Conservation (phyloP, 2,888 invertebrate genomes). For the Amphipoea oculea region DNA sequence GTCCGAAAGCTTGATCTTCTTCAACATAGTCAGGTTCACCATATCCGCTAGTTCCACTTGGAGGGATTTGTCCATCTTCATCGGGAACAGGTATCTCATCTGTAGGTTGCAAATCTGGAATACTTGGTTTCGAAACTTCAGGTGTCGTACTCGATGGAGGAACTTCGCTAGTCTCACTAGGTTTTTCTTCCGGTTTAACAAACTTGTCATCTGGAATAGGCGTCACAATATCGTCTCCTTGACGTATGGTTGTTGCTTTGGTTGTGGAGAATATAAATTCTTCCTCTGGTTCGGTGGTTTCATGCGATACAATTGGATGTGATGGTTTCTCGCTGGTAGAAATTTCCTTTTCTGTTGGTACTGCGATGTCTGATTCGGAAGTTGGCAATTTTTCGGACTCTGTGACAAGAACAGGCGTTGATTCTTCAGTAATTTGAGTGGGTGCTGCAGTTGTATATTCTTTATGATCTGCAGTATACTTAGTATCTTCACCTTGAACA, state of each 20-base stretch:
- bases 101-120: conserved; percentile 77
- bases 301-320: conserved; percentile 43
- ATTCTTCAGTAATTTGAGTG: conserved; percentile 42
- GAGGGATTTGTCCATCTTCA: conserved; percentile 80
- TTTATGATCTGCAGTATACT: conserved; percentile 32
- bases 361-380: conserved; percentile 44
- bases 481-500: conserved; percentile 19
- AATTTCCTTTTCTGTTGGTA: conserved; percentile 49
- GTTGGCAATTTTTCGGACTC: conserved; percentile 52
- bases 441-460: conserved; percentile 48
- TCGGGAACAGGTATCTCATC: conserved; percentile 81
- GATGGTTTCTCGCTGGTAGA: conserved; percentile 59
- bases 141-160: conserved; percentile 64
- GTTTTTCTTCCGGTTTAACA: conserved; percentile 75
- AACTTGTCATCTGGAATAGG: conserved; percentile 70
- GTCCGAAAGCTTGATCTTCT: conserved; percentile 95
- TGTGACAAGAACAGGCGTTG: conserved; percentile 33
- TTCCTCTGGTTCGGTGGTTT: conserved; percentile 61
- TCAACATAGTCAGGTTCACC: conserved; percentile 93
- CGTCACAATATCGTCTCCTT: conserved; percentile 68
- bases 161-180: conserved; percentile 68
- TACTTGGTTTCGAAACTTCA: conserved; percentile 79
- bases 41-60: conserved; percentile 84
- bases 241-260: conserved; percentile 56
- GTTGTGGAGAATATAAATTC: conserved; percentile 57